phyloP scores from a whole-genome alignment of 1,140 invertebrate species.

The Mizuhopecten yessoensis region DNA sequence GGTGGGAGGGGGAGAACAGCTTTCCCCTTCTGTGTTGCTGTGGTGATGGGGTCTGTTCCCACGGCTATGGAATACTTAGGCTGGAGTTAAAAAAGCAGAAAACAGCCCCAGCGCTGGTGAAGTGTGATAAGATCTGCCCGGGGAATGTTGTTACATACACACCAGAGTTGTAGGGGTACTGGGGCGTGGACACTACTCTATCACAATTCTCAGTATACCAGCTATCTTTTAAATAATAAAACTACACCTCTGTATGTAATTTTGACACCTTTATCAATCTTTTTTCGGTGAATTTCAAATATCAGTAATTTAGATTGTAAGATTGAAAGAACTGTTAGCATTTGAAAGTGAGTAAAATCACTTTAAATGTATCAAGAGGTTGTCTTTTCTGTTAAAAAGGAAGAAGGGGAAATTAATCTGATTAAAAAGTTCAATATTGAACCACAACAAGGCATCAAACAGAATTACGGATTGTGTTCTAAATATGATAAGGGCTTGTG shows the following conservation, averaged over 20 bases:
- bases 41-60: slow-evolving; percentile 19
- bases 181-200: slow-evolving; percentile 1
- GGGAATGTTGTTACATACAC: slow-evolving; percentile 34
- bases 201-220: background rate
- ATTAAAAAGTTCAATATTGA: background rate
- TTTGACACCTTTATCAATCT: background rate
- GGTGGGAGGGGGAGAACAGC: background rate
- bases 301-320: background rate
- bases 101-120: slow-evolving; percentile 3
- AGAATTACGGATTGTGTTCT: background rate
- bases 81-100: slow-evolving; percentile 21
- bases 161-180: background rate
- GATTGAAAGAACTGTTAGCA: background rate
- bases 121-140: background rate
- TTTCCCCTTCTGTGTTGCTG: slow-evolving; percentile 9
- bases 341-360: background rate
- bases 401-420: background rate
- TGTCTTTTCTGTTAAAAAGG: background rate
- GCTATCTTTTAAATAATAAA: background rate
- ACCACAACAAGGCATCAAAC: background rate
- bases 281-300: background rate
- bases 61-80: slow-evolving; percentile 8
- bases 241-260: background rate
- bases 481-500: background rate
- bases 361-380: background rate